Conservation (phyloP, 2,113 vertebrate genomes). For the Prunella himalayana region DNA sequence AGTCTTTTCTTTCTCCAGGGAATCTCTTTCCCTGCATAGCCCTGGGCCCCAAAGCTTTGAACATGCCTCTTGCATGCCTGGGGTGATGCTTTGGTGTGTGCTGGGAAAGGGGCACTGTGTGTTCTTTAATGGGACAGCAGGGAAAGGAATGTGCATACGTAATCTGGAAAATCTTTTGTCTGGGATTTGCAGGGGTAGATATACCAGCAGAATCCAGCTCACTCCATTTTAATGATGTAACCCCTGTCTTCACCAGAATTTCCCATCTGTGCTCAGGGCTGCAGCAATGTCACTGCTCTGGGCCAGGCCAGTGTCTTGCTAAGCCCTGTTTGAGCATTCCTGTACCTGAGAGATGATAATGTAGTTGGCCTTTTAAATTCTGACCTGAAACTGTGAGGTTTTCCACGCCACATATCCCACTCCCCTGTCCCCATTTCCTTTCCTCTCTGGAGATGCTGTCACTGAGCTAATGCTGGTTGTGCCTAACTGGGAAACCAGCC, state of each 20-base stretch:
- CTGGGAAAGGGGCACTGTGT: background rate
- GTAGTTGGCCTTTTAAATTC: slow-evolving; percentile 5
- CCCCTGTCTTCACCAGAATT: background rate
- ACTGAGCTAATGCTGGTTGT: background rate
- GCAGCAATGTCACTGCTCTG: background rate
- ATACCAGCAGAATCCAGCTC: background rate
- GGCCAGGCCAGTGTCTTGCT: background rate
- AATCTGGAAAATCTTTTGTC: slow-evolving; percentile 13
- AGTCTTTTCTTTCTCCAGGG: background rate
- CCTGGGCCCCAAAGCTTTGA: background rate
- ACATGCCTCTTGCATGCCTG: background rate
- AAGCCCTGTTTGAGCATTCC: background rate
- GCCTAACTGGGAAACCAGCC: background rate
- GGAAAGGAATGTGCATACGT: background rate
- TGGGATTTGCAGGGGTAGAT: background rate
- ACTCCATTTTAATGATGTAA: background rate
- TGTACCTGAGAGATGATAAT: background rate
- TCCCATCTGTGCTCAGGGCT: background rate
- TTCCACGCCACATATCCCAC: rapidly evolving
- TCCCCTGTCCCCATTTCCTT: rapidly evolving
- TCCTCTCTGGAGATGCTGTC: background rate
- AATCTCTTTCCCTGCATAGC: background rate
- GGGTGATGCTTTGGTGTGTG: rapidly evolving
- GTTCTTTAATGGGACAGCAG: background rate
- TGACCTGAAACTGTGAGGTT: background rate